phyloP scores from a whole-genome alignment of 2,113 vertebrate genomes.

The Numenius arquata region DNA sequence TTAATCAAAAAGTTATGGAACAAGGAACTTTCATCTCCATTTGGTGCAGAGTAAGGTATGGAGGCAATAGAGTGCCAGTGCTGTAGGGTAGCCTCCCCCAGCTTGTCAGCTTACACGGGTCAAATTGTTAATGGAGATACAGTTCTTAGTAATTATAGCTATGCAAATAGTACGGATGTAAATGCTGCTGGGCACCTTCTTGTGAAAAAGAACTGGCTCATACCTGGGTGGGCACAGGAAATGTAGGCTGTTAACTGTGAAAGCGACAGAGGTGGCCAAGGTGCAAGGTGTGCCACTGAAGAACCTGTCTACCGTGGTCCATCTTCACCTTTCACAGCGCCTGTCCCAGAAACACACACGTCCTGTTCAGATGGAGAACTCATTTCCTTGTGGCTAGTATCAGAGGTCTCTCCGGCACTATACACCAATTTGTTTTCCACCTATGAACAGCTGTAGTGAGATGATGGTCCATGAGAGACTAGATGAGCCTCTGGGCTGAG shows the following conservation, averaged over 20 bases:
- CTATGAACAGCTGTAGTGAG: neutral
- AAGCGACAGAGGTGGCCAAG: neutral
- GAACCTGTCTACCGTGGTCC: neutral
- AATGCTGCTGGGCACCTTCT: neutral
- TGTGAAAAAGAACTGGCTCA: neutral
- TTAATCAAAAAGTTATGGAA: neutral
- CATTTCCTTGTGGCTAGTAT: neutral
- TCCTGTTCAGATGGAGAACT: neutral
- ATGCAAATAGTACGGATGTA: neutral
- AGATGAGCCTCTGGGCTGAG: neutral
- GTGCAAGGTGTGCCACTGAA: neutral
- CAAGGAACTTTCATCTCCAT: neutral
- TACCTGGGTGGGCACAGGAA: neutral
- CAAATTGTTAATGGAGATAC: neutral
- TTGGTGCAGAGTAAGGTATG: neutral
- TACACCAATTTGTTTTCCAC: neutral
- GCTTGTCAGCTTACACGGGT: rapidly evolving
- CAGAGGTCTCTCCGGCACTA: neutral
- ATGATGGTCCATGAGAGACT: rapidly evolving
- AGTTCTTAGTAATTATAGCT: neutral
- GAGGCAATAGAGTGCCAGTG: neutral
- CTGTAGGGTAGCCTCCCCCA: neutral
- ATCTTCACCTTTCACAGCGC: neutral
- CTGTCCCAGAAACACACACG: neutral
- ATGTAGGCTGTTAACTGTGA: neutral